Evolutionary conservation across 2,797 vertebrate genomes (phyloP), one percentile per base, ranked within the genome.

Genomic region (Gobio occitaniae): DNA sequence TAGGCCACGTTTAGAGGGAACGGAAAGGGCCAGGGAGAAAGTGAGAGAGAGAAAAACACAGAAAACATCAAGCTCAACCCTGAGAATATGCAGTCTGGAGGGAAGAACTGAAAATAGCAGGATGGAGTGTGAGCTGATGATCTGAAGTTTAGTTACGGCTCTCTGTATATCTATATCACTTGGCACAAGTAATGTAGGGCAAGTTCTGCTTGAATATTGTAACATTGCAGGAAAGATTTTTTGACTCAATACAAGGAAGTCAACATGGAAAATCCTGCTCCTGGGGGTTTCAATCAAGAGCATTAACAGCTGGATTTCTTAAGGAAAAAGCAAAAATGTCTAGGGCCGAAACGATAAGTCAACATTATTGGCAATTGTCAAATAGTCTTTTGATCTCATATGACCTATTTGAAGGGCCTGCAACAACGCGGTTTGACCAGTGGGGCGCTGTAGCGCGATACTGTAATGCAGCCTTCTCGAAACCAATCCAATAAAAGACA

Each of bases 1-100:
- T 90, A 92, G 69, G 52, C 80, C 81, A 78, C 54, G 79, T 80
- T 84, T 78, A 21, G 50, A 52, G 38, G 70, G 86, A 86, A 78
- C 83, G 86, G 89, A 80, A 88, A 89, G 89, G 11, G 50, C 4
- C 25, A 78, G 48, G 68, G 36, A 59, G 48, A 76, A 56, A 72
- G 19, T 25, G 47, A 52, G 61, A 56, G n/a, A n/a, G 44, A 48
- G 25, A 69, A 7, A 56, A 59, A 68, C 21, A 69, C 32, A 38
- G 41, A 68, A 83, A 71, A 61, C 38, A 80, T 86, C 50, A 78
- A 82, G 80, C 16, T 32, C 41, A 85, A 80, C 50, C 15, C 52
- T 59, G 81, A 86, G 74, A 71, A 70, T 13, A 50, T 25, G 41
- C 41, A 61, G 85, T 32, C 61, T 78, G 74, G 56, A 12, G 50